A percentile compares a stretch with the other conserved stretches of the same genome.
phyloP scores from a whole-genome alignment of 2,797 vertebrate species.

The Heteromormyrus szaboi region DNA sequence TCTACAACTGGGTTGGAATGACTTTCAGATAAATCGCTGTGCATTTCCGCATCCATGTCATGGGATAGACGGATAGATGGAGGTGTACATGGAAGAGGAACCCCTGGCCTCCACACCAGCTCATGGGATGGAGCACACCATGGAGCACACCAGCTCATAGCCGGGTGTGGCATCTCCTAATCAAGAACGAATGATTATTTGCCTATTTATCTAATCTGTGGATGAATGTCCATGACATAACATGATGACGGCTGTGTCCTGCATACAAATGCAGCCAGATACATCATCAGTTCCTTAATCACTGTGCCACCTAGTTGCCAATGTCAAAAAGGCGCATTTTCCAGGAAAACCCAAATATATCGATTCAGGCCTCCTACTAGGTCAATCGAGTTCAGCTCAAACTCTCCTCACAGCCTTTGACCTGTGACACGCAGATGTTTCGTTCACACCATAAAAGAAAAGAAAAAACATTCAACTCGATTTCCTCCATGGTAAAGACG shows the following conservation, averaged over 20 bases:
- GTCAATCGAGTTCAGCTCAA: not conserved
- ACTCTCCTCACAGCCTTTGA: not conserved
- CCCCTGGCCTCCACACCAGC: not conserved
- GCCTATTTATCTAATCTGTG: not conserved
- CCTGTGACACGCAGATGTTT: not conserved
- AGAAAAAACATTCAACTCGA: not conserved
- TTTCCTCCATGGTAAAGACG: not conserved
- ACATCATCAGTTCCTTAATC: not conserved
- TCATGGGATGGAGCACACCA: not conserved
- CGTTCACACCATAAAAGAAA: not conserved
- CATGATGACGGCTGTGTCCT: not conserved
- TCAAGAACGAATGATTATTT: not conserved
- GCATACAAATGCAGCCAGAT: not conserved
- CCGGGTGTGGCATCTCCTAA: not conserved
- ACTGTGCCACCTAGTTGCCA: not conserved
- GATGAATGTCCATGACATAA: not conserved
- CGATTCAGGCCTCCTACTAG: not conserved
- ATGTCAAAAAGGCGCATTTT: not conserved
- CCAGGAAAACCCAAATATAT: not conserved
- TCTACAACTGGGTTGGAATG: not conserved
- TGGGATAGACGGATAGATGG: not conserved
- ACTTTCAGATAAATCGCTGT: slow-evolving; percentile 10
- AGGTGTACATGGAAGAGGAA: not conserved
- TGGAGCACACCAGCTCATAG: not conserved
- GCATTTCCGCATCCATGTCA: not conserved